Base-by-base conservation (phyloP, 2,797 vertebrate genomes). In the Chelon labrosus region DNA sequence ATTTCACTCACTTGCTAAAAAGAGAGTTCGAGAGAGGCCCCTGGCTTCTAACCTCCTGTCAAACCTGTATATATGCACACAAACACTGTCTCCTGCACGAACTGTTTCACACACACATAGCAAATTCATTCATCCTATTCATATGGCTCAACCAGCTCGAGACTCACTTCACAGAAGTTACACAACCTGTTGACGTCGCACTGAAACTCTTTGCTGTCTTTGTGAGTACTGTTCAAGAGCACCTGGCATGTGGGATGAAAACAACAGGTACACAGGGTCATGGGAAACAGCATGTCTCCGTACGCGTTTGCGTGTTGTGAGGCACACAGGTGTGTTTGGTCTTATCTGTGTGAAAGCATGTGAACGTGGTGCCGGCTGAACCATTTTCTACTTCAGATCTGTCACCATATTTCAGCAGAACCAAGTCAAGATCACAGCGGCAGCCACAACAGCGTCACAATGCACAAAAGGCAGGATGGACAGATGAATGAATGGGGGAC, bases 1-100 rank as follows among this genome's bases (percentile, higher is more conserved):
- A 88, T 88, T 91, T 93, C 85, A 91, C 86, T 89, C 82, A 75
- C 57, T 64, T 0, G 14, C 78, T 84, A 76, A 86, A 88, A 75
- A 84, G 86, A 84, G 75, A 60, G 60, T 71, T 73, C 14, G 9
- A 73, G 76, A 67, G 80, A 75, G 88, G 85, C 87, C 90, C 80
- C 82, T 86, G 83, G 78, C 83, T 89, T 88, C 73, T 91, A 85
- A 90, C 81, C 87, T 60, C 53, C 65, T 85, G 84, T 87, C 79
- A 81, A 82, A 65, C 62, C 37, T 47, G 47, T 59, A 59, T 65
- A 66, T 19, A 68, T 63, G 75, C 65, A 54, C 65, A 59, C 59
- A 39, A 49, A 2, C 57, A 27, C 42, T 13, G 52, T 37, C 63
- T n/a, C 27, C 38, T 38, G 22, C 46, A 13, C 65, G 47, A 39